Evolutionary conservation across 2,888 invertebrate species (phyloP), one percentile per base, ranked within the genome.

Genomic region (Acrobasis consociella): DNA sequence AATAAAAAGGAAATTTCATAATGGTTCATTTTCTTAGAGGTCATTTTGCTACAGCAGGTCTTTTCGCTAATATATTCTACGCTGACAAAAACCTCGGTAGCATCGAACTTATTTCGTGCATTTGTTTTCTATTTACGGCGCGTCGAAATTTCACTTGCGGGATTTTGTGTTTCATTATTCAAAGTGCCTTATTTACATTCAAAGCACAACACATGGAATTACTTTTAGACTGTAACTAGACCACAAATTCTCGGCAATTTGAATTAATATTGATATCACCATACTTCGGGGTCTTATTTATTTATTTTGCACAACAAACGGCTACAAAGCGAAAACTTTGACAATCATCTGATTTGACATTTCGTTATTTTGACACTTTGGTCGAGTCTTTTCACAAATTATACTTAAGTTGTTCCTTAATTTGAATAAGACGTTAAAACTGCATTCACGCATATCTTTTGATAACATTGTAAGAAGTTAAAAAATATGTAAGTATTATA

Each of bases 41-140:
- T 11, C 42, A 42, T 42, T 11, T 10, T 2, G 11, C 7, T 2
- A 11, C 13, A 42, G 42, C 42, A 42, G 10, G 42, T 42, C 42
- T 11, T 42, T 42, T 10, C 5, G 42, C 11, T 3, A 42, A 42
- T 11, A 42, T 5, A 10, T 46, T 46, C 46, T n/a, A n/a, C 10
- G 7, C 5, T n/a, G n/a, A 7, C 46, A 5, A 13, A 46, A 46
- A 13, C 13, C 84, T 86, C 78, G 81, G 76, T 85, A 83, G 83
- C 84, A 84, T 86, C 80, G 82, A 84, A 86, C 81, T 86, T 86
- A 87, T 86, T 85, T 78, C 69, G 72, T 80, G 77, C 84, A 84
- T 87, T 88, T 88, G 86, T 89, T 87, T 86, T 78, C 75, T 80
- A 80, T 46, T n/a, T 81, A 69, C 67, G 69, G 69, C 67, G 68